Evolutionary conservation across 1,140 invertebrate species (phyloP).

Genomic region (Calosoma granatense): DNA sequence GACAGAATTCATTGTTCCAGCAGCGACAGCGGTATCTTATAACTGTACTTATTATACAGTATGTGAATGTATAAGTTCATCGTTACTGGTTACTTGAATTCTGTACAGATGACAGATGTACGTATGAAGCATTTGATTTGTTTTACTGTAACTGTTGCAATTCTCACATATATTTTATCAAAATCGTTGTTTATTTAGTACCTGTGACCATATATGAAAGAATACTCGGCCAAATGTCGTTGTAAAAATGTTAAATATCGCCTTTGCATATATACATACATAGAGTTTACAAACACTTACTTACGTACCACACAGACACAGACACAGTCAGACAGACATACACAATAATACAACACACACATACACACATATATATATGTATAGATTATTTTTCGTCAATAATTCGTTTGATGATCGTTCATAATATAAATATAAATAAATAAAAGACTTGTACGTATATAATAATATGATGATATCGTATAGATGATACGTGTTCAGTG

Average conservation of each 20-base stretch:
- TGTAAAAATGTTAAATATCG: background rate
- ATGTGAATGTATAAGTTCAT: too few species aligned
- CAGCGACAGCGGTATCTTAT: too few species aligned
- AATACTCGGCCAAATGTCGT: constrained; percentile 3
- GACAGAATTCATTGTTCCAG: too few species aligned
- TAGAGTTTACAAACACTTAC: too few species aligned
- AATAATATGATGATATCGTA: constrained; percentile 1
- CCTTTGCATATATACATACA: constrained; percentile 2
- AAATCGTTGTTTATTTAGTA: background rate
- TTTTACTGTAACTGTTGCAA: background rate
- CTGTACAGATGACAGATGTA: background rate
- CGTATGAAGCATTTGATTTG: background rate
- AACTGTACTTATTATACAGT: too few species aligned
- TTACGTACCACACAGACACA: too few species aligned
- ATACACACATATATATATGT: background rate
- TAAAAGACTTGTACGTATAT: background rate
- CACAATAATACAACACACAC: too few species aligned
- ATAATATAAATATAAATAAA: background rate
- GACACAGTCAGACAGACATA: too few species aligned
- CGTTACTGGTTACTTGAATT: background rate
- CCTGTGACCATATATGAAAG: background rate
- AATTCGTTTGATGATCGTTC: background rate
- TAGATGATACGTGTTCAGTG: constrained; percentile 6
- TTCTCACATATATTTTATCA: constrained; percentile 1
- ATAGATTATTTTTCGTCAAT: background rate